phyloP scores from a whole-genome alignment of 2,888 invertebrate species.

The Sialis lutaria region DNA sequence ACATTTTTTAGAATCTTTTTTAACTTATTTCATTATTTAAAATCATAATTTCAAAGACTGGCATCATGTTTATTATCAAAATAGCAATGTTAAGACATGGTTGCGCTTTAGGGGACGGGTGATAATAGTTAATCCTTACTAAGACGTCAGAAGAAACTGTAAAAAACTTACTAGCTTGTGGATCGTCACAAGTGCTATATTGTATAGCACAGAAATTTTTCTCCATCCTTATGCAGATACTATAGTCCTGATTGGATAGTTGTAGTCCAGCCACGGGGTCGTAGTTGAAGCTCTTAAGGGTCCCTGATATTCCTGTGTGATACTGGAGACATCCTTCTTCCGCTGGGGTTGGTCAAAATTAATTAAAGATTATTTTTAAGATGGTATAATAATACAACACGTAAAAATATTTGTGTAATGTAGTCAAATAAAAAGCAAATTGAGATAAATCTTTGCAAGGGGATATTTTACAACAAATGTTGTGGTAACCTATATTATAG shows the following conservation, averaged over 20 bases:
- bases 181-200: conserved; percentile 55
- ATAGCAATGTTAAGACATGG: too few species aligned
- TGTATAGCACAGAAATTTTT: conserved; percentile 77
- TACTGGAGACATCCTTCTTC: conserved; percentile 67
- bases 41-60: conserved; percentile 23
- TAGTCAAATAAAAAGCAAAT: too few species aligned
- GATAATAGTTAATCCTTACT: too few species aligned
- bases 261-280: conserved; percentile 58
- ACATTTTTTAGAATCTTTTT: too few species aligned
- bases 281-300: conserved; percentile 70
- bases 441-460: too few species aligned
- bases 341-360: conserved; percentile 24
- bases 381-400: too few species aligned
- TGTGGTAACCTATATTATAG: too few species aligned
- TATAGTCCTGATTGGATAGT: conserved; percentile 77
- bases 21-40: too few species aligned
- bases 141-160: background rate
- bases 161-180: conserved; percentile 36
- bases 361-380: too few species aligned
- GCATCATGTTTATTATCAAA: conserved; percentile 25
- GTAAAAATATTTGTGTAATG: too few species aligned
- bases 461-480: too few species aligned
- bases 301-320: conserved; percentile 63
- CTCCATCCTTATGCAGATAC: conserved; percentile 69
- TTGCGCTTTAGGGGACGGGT: too few species aligned